phyloP scores from a whole-genome alignment of 2,113 vertebrate genomes.

The Aphyosemion australe region DNA sequence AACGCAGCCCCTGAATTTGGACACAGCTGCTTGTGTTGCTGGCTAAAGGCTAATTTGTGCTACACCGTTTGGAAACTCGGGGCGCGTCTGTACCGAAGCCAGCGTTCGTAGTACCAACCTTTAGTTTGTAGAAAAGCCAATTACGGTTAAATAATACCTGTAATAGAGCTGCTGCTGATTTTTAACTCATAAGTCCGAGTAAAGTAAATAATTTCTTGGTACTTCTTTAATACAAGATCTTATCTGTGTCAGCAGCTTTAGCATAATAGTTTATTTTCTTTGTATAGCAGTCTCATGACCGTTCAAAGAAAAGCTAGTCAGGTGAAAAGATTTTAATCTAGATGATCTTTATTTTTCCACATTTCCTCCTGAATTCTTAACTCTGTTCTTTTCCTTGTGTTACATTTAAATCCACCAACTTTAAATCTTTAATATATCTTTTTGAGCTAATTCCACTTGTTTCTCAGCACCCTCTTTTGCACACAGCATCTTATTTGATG shows the following conservation, averaged over 20 bases:
- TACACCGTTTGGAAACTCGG: no score
- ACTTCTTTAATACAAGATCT: neutral
- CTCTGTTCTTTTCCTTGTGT: neutral
- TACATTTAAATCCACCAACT: neutral
- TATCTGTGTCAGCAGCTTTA: neutral
- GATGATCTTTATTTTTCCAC: neutral
- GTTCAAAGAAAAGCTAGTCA: neutral
- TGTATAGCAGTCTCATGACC: neutral
- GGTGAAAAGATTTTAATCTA: no score
- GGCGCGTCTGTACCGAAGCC: no score
- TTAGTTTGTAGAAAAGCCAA: no score
- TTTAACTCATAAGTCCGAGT: neutral
- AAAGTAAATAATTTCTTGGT: neutral
- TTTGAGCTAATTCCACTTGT: neutral
- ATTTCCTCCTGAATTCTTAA: neutral
- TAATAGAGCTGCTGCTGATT: neutral
- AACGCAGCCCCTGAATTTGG: no score
- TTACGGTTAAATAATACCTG: no score
- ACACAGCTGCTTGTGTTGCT: no score
- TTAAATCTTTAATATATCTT: neutral
- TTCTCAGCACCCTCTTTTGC: neutral
- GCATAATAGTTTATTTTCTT: neutral
- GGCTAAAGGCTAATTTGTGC: no score
- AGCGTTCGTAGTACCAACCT: no score
- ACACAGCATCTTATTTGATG: constrained; percentile 10